Evolutionary conservation across 2,113 vertebrate species (phyloP).

Genomic region (Ariopsis seemanni): DNA sequence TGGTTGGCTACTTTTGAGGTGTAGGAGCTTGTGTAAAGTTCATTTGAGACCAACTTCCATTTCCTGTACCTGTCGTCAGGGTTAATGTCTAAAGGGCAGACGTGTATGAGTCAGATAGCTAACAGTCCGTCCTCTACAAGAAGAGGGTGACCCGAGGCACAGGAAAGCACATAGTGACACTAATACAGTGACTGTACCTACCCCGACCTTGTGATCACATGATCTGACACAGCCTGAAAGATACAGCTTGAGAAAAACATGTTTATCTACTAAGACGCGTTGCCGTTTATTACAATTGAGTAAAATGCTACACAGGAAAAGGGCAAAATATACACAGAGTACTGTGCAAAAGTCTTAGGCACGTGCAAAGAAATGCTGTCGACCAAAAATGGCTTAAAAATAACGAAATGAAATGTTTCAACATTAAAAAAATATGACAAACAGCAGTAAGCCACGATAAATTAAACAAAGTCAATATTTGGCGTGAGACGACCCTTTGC

Average conservation of each 20-base stretch:
- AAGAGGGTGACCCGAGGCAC: constrained; percentile 31
- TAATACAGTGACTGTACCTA: neutral
- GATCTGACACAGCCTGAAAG: neutral
- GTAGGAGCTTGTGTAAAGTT: neutral
- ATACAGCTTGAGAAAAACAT: neutral
- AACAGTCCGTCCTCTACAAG: constrained; percentile 17
- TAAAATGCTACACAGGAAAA: neutral
- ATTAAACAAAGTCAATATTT: too few species aligned
- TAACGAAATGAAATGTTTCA: too few species aligned
- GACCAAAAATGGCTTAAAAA: too few species aligned
- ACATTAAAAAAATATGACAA: too few species aligned
- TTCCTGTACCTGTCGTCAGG: neutral
- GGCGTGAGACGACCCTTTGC: too few species aligned
- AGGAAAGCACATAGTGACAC: constrained; percentile 35
- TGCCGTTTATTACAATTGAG: neutral
- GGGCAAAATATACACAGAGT: neutral
- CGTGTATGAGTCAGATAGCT: neutral
- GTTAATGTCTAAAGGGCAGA: neutral
- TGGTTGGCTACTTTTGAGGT: neutral
- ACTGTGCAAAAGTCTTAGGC: neutral
- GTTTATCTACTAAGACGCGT: neutral
- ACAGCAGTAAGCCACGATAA: too few species aligned
- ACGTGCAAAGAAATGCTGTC: too few species aligned
- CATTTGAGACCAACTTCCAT: neutral
- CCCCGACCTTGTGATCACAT: constrained; percentile 11